These are phyloP conservation scores for Epistrophella euchroma DNA, from an alignment of 2,888 invertebrate genomes.

Conservation along the genomic window DNA sequence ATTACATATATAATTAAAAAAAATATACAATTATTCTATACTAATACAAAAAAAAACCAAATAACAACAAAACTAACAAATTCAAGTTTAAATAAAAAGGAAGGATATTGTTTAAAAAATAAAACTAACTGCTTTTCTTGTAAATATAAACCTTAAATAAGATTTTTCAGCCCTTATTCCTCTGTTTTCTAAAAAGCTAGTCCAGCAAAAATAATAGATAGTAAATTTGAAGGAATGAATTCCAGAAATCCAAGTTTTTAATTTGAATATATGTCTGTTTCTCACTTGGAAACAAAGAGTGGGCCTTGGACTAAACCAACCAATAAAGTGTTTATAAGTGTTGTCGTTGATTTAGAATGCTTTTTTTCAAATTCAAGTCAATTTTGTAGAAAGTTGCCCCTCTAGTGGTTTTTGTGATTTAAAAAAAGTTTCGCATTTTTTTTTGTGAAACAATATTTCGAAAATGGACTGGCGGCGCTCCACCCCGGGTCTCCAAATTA, in stretches of 20 bases:
- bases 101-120: conserved; percentile 53
- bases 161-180: conserved; percentile 29
- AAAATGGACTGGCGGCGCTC: too few relatives aligned
- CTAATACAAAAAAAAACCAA: conserved; percentile 52
- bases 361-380: too few relatives aligned
- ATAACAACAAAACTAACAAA: conserved; percentile 66
- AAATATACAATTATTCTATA: conserved; percentile 50
- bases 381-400: too few relatives aligned
- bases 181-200: conserved; percentile 5
- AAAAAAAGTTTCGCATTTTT: too few relatives aligned
- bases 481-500: too few relatives aligned
- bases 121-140: conserved; percentile 64
- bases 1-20: conserved; percentile 44
- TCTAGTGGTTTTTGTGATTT: too few relatives aligned
- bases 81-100: conserved; percentile 38
- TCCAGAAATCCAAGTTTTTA: background rate
- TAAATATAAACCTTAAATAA: conserved; percentile 45
- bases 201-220: conserved; percentile 1
- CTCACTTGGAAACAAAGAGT: too few relatives aligned
- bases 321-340: too few relatives aligned
- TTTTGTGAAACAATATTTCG: too few relatives aligned
- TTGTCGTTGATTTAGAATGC: too few relatives aligned
- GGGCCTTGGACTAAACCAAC: too few relatives aligned
- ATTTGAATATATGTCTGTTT: too few relatives aligned
- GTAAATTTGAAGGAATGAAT: background rate